Conservation (phyloP, 1,140 invertebrate genomes). For the Sycophila sp. region DNA sequence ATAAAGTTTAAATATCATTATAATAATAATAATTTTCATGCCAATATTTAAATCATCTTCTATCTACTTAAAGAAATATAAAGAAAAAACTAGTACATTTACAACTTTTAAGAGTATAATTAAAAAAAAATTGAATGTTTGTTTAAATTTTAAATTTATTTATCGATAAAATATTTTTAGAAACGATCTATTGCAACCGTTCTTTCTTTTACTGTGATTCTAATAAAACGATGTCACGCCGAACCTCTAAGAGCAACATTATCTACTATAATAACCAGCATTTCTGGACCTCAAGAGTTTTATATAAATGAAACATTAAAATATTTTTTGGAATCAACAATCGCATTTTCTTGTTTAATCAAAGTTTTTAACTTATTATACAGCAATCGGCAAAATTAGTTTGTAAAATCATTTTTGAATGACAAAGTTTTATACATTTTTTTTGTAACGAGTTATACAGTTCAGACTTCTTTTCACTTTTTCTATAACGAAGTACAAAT, state of each 20-base stretch:
- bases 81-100: background rate
- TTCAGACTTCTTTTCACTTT: constrained; percentile 34
- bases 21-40: constrained; percentile 8
- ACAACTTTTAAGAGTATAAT: background rate
- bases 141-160: constrained; percentile 19
- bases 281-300: background rate
- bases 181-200: constrained; percentile 9
- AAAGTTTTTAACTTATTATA: constrained; percentile 26
- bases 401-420: constrained; percentile 16
- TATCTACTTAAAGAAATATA: too few species aligned
- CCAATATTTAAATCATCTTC: too few species aligned
- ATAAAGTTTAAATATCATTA: constrained; percentile 8
- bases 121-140: background rate
- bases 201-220: background rate
- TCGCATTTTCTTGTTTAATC: constrained; percentile 13
- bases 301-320: constrained; percentile 10
- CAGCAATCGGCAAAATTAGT: constrained; percentile 6
- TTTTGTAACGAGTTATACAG: constrained; percentile 31
- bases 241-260: background rate
- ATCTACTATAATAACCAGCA: background rate
- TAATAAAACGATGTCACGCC: background rate
- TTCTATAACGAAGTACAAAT: constrained; percentile 16
- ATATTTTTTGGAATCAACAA: constrained; percentile 27
- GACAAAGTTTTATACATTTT: constrained; percentile 26
- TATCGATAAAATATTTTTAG: constrained; percentile 23